Conservation (phyloP, 2,113 vertebrate species). For the Podarcis cretensis region DNA sequence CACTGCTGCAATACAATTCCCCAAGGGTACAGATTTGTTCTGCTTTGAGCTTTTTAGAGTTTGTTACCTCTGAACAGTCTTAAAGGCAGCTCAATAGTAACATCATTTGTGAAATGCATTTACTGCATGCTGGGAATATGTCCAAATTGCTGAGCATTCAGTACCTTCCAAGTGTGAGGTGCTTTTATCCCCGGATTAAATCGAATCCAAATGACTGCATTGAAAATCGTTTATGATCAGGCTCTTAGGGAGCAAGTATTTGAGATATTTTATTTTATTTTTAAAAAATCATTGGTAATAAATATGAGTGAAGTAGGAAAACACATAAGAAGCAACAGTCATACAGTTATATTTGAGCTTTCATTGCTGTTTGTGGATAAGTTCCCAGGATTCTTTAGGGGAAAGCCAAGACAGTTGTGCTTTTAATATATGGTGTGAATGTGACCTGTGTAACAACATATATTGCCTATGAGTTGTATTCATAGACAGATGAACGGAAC, state of each 20-base stretch:
- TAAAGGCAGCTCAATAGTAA: conserved; percentile 23
- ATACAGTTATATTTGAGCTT: neutral
- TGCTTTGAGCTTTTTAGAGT: conserved; percentile 14
- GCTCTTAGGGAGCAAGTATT: neutral
- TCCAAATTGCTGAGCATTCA: conserved; percentile 9
- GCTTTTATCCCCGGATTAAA: neutral
- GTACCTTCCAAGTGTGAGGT: rapidly evolving
- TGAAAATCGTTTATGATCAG: neutral
- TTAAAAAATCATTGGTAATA: neutral
- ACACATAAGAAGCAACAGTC: neutral
- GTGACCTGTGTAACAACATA: too few species aligned
- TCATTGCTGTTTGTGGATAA: neutral
- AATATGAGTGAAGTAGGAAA: neutral
- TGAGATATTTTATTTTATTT: neutral
- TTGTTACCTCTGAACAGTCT: neutral
- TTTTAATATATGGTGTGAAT: too few species aligned
- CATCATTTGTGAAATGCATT: conserved; percentile 19
- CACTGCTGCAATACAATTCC: neutral
- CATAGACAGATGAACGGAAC: too few species aligned
- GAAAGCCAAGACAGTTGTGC: too few species aligned
- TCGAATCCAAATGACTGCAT: neutral
- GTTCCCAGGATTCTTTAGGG: too few species aligned
- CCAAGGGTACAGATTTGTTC: neutral
- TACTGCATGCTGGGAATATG: neutral
- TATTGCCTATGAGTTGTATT: too few species aligned